Evolutionary conservation across 2,888 invertebrate species (phyloP).

Genomic region (Cheilosia vulpina): DNA sequence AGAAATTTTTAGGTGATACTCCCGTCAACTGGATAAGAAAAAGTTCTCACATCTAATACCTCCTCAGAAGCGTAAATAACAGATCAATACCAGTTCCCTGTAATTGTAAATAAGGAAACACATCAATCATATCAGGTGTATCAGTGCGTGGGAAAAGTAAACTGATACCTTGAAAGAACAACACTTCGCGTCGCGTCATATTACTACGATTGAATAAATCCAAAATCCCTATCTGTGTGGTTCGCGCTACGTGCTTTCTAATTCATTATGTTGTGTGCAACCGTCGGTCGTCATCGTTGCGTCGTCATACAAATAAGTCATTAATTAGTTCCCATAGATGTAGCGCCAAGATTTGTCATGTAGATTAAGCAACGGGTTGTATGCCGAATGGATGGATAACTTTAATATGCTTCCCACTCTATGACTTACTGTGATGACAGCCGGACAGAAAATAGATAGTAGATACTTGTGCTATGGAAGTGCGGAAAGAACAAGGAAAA

Average conservation of each 20-base stretch:
- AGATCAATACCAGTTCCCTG: constrained; percentile 5
- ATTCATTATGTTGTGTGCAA: constrained; percentile 21
- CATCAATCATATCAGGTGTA: constrained; percentile 60
- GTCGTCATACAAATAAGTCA: constrained; percentile 57
- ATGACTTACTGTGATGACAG: constrained; percentile 56
- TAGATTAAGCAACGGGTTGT: constrained; percentile 43
- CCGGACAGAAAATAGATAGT: constrained; percentile 27
- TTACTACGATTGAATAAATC: constrained; percentile 18
- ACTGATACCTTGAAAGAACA: neutral
- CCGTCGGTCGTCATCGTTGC: too few species aligned
- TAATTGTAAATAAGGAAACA: constrained; percentile 45
- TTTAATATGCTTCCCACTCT: constrained; percentile 18
- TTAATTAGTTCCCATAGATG: constrained; percentile 67
- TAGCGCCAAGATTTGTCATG: constrained; percentile 63
- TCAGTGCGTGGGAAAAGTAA: neutral
- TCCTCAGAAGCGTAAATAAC: constrained; percentile 20
- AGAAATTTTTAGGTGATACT: too few species aligned
- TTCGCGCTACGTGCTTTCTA: constrained; percentile 14
- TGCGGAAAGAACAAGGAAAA: constrained; percentile 56
- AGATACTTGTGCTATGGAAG: constrained; percentile 24
- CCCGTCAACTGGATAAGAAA: too few species aligned
- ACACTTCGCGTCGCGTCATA: neutral
- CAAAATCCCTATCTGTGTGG: neutral
- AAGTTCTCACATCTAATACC: too few species aligned
- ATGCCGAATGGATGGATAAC: constrained; percentile 27